Percentiles rank a stretch among this genome's conserved stretches.
Conservation (phyloP, 2,888 invertebrate genomes). For the Melipona bicolor region DNA sequence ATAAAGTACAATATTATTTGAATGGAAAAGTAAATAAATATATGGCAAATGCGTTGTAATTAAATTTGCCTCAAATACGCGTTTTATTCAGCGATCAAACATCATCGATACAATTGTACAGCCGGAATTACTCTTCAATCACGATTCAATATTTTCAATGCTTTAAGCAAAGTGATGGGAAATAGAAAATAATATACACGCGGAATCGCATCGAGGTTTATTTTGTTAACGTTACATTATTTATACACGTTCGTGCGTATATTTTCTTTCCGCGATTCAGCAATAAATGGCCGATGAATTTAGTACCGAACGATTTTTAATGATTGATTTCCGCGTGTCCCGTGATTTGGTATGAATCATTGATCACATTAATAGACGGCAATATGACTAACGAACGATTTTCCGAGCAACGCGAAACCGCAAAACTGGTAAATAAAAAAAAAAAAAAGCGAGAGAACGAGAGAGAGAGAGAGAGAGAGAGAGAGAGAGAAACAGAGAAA, state of each 20-base stretch:
- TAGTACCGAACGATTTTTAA: not conserved
- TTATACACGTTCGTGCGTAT: not conserved
- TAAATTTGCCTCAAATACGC: slow-evolving; percentile 7
- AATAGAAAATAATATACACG: slow-evolving; percentile 10
- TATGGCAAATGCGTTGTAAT: not conserved
- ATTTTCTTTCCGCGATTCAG: not conserved
- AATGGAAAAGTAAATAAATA: slow-evolving; percentile 12
- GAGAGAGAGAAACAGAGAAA: not conserved
- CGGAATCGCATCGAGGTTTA: not conserved
- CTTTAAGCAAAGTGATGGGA: not conserved
- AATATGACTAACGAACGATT: slow-evolving; percentile 15
- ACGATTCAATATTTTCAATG: slow-evolving; percentile 5
- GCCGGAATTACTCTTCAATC: slow-evolving; percentile 15
- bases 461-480: not conserved
- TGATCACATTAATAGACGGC: not conserved
- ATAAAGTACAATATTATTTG: slow-evolving; percentile 4
- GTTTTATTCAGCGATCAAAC: slow-evolving; percentile 16
- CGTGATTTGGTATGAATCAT: slow-evolving; percentile 6
- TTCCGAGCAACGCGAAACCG: not conserved
- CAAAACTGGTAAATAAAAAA: slow-evolving; percentile 23
- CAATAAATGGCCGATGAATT: not conserved
- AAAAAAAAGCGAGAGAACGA: not conserved
- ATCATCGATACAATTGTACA: slow-evolving; percentile 17
- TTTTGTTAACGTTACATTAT: slow-evolving; percentile 18
- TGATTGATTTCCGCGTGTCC: not conserved